A percentile compares a stretch with the other conserved stretches of the same genome.
Conservation (phyloP, 35 echinoderm and acorn worm species). For the Anneissia japonica region DNA sequence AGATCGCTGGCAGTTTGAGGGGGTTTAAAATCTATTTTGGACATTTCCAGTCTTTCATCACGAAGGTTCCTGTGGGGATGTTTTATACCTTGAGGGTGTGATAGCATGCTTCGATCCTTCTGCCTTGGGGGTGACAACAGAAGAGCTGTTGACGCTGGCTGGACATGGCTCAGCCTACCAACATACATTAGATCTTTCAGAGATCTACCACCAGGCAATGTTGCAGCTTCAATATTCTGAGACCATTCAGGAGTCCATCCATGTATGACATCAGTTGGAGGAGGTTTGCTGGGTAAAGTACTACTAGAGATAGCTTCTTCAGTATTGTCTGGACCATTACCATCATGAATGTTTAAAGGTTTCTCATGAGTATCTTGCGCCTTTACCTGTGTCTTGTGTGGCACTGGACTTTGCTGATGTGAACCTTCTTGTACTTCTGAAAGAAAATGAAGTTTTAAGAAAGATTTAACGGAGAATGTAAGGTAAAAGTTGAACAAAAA, state of each 20-base stretch:
- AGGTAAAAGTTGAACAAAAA: no score
- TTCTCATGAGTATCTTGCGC: no score
- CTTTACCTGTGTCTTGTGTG: no score
- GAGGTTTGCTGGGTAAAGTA: no score
- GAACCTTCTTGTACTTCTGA: no score
- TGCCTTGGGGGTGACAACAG: background rate
- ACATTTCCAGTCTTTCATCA: background rate
- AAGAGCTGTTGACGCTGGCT: background rate
- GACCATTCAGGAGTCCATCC: background rate
- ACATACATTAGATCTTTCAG: background rate
- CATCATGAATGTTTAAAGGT: no score
- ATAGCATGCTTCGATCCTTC: background rate
- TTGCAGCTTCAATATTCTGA: background rate
- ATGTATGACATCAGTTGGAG: no score
- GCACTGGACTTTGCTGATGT: no score
- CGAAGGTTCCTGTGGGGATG: background rate
- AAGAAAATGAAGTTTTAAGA: no score
- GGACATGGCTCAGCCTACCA: background rate
- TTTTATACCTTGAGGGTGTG: background rate
- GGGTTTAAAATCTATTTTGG: background rate
- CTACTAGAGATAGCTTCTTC: no score
- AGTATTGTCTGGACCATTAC: no score
- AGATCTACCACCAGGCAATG: background rate
- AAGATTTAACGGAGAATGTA: no score
- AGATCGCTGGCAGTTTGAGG: background rate